These are phyloP conservation scores for Morinoia aosen DNA, from an alignment of 2,888 invertebrate genomes.

Conservation along the genomic window DNA sequence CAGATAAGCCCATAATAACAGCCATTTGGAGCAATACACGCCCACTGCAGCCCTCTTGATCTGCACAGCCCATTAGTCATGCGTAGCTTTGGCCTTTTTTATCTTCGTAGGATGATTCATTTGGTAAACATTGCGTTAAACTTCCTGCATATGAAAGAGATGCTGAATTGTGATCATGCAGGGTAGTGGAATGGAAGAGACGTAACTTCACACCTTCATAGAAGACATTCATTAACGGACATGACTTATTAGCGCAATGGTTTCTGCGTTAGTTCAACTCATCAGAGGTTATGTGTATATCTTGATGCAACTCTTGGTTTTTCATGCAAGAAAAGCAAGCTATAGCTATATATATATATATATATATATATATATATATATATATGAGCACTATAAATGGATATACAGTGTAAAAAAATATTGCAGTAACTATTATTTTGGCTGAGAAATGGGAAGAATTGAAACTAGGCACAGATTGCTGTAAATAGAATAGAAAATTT, in stretches of 20 bases:
- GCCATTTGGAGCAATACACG: constrained; percentile 34
- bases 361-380: too few species aligned
- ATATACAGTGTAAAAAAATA: too few species aligned
- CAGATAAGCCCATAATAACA: constrained; percentile 33
- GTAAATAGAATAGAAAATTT: too few species aligned
- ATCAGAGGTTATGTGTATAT: too few species aligned
- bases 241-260: background rate
- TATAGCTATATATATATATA: too few species aligned
- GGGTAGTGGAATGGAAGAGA: background rate
- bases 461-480: too few species aligned
- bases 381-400: too few species aligned
- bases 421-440: too few species aligned
- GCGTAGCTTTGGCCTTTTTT: constrained; percentile 9
- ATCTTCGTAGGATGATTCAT: background rate
- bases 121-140: background rate
- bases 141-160: constrained; percentile 1
- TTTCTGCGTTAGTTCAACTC: too few species aligned
- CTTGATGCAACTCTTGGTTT: too few species aligned
- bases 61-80: constrained; percentile 12
- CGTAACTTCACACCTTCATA: background rate
- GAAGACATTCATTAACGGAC: background rate
- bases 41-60: constrained; percentile 29
- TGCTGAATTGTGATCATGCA: background rate
- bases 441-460: too few species aligned
- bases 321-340: too few species aligned